phyloP scores from a whole-genome alignment of 2,797 vertebrate species.

The Schizopygopsis pylzovi region DNA sequence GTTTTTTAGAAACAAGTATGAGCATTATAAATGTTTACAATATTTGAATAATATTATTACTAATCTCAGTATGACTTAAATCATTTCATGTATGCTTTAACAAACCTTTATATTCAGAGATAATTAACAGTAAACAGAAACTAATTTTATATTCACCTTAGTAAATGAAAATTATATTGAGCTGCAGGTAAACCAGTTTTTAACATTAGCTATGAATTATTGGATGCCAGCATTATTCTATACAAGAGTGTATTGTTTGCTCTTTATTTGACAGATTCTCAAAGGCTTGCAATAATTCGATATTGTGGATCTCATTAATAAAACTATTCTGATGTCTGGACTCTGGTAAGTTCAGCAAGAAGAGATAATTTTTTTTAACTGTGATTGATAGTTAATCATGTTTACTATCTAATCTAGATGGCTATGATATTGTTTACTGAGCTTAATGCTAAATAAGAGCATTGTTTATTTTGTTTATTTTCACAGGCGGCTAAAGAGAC shows the following conservation, averaged over 20 bases:
- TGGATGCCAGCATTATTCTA: background rate
- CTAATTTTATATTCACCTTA: background rate
- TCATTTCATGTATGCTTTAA: background rate
- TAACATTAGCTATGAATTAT: background rate
- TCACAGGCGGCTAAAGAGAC: background rate
- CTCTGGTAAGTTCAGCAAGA: background rate
- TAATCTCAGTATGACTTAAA: background rate
- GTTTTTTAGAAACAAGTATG: background rate
- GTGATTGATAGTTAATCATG: background rate
- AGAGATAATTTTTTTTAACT: background rate
- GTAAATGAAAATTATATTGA: background rate
- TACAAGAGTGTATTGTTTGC: background rate
- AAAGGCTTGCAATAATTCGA: background rate
- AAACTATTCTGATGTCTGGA: background rate
- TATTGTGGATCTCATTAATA: background rate
- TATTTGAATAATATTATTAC: background rate
- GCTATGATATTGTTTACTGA: background rate
- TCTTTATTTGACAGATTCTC: background rate
- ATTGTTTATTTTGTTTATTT: background rate
- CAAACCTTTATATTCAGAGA: background rate
- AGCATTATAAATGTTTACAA: background rate
- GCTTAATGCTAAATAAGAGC: background rate
- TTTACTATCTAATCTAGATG: background rate
- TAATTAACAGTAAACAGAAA: background rate
- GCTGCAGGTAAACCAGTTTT: background rate